Base-by-base conservation (phyloP, 2,113 vertebrate species). In the Phrynosoma platyrhinos region DNA sequence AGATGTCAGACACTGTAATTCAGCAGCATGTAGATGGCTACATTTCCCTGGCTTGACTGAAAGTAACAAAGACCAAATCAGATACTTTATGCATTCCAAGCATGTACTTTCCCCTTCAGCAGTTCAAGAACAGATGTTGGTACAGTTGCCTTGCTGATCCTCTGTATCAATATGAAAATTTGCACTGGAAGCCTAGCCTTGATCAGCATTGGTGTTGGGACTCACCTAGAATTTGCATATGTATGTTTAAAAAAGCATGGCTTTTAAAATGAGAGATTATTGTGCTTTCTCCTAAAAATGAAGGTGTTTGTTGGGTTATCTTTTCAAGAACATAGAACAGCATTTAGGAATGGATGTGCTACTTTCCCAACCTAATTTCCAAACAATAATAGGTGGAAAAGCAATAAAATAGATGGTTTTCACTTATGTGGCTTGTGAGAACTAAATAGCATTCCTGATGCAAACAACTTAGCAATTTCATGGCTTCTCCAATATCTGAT, bases 371-470 rank as follows among this genome's bases (percentile, higher is more conserved):
- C n/a, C 58, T n/a, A 21, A 3, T 79, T 69, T 52, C 27, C 16
- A 16, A 27, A 4, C 42, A 55, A 23, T 55, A 32, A 77, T 36
- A 42, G 47, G 36, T 55, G 27, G 58, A 42, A 74, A 47, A 42
- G 52, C 64, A 68, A 1, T 25, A 32, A 72, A 74, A 85, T 1
- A 10, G 4, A 72, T 91, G 25, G 55, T 81, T 91, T 92, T 91
- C 14, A 75, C 75, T 79, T 62, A 16, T 0, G 0, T 77, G 0
- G 0, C 76, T 88, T 77, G 21, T 10, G 42, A 76, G 25, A 21
- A 69, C 80, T 0, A 87, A 32, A 68, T 21, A 47, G 83, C 0
- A 71, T 83, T 92, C 82, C 36, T 64, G 16, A 58, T 92, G 14
- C 18, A 83, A 80, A n/a, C 72, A 27, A 66, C 32, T 18, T 40